Conservation (phyloP, 1,140 invertebrate species). For the Cecropterus lyciades region DNA sequence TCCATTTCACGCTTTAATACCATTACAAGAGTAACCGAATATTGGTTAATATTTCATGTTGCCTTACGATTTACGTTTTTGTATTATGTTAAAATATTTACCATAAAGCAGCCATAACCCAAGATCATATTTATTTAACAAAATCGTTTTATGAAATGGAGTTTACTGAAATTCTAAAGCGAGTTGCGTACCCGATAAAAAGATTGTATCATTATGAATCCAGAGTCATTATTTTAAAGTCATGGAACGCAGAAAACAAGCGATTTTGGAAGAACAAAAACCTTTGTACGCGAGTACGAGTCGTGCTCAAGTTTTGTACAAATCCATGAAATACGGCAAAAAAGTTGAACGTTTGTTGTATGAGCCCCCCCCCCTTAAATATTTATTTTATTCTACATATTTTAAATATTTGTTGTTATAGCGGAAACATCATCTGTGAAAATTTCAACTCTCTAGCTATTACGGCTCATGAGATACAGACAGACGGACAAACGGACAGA, state of each 20-base stretch:
- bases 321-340: too few species aligned
- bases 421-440: too few species aligned
- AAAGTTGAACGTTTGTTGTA: too few species aligned
- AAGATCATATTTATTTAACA: conserved; percentile 7
- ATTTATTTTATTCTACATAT: too few species aligned
- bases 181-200: conserved; percentile 52
- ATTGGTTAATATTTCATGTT: neutral
- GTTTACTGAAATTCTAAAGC: conserved; percentile 45
- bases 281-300: too few species aligned
- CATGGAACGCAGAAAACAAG: conserved; percentile 17
- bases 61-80: neutral
- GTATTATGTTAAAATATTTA: conserved; percentile 8
- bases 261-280: conserved; percentile 23
- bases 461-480: too few species aligned
- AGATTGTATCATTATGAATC: conserved; percentile 51
- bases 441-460: too few species aligned
- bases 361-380: too few species aligned
- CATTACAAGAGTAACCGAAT: neutral
- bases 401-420: too few species aligned
- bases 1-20: conserved; percentile 41
- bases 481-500: too few species aligned
- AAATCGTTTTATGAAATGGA: conserved; percentile 40
- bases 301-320: too few species aligned
- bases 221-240: conserved; percentile 46
- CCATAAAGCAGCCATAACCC: neutral